phyloP scores from a whole-genome alignment of 2,888 invertebrate genomes.

The Lochmaea crataegi region DNA sequence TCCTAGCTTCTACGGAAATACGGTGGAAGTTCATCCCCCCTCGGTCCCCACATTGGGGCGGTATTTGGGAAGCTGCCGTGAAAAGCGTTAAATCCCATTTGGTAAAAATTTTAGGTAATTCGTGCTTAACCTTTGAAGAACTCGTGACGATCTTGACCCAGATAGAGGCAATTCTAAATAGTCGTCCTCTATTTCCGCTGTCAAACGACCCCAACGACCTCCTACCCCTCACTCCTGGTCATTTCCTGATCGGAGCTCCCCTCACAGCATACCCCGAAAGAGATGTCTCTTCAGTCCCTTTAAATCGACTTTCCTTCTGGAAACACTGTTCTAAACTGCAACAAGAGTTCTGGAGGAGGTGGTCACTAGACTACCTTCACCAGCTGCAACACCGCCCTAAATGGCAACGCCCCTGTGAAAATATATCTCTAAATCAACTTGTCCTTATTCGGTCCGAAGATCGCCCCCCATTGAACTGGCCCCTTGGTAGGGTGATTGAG shows the following conservation, averaged over 20 bases:
- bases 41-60: conserved; percentile 2
- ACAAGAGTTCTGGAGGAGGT: neutral
- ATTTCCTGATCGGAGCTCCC: too few relatives aligned
- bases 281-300: too few relatives aligned
- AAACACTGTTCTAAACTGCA: too few relatives aligned
- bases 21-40: conserved; percentile 5
- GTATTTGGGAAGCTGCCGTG: neutral
- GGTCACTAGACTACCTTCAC: too few relatives aligned
- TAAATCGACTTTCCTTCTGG: neutral
- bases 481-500: neutral
- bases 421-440: neutral
- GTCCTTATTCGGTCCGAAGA: neutral
- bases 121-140: conserved; percentile 1
- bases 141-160: neutral
- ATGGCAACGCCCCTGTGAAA: neutral
- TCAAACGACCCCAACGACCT: conserved; percentile 1
- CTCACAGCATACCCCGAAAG: too few relatives aligned
- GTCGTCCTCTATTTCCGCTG: neutral
- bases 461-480: neutral
- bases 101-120: neutral
- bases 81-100: neutral
- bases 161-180: neutral
- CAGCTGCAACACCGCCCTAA: neutral
- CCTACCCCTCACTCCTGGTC: neutral
- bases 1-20: neutral